Evolutionary conservation across 2,888 invertebrate species (phyloP), one percentile per base, ranked within the genome.

Genomic region (Halictus ligatus): DNA sequence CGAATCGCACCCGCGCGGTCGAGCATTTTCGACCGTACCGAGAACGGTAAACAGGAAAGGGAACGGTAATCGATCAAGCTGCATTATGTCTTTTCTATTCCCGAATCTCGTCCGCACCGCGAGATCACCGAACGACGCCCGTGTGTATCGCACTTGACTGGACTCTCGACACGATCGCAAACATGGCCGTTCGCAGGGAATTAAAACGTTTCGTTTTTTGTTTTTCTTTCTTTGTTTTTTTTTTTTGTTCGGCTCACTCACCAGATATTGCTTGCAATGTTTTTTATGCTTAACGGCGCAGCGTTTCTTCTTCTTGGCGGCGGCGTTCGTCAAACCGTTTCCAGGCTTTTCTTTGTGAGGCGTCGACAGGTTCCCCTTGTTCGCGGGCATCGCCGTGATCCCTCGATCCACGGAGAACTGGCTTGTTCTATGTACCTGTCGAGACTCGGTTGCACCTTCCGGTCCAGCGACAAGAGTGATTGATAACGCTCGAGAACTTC

Each of bases 231-330:
- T 83, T 75, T 50, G 71, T 50, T 48, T 48, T 50, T 50, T 50
- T 50, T 18, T 18, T 50, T 43, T 7, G 0, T 43, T 81, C 58
- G 78, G 80, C 88, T 89, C 87, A 94, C 94, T 94, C 91, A 94
- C 94, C 94, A 94, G 91, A 89, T 94, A 93, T 88, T 94, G 94
- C 87, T 92, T 92, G 92, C 93, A 93, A 92, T 93, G 92, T 91
- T 91, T 94, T 92, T 94, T 94, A 91, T 93, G 94, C 91, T 94
- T 94, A 91, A 92, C 92, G 88, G 92, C 89, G 90, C 89, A 86
- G 67, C 94, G 92, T 86, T 94, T 94, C 91, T 93, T 94, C 90
- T 93, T 94, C 88, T 93, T 94, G 67, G 91, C 86, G 50, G 89
- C 82, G 76, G 86, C 88, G 13, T 89, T 85, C 67, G 91, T 88